Base-by-base conservation (phyloP, 2,888 invertebrate species). In the Caenorhabditis sp. region DNA sequence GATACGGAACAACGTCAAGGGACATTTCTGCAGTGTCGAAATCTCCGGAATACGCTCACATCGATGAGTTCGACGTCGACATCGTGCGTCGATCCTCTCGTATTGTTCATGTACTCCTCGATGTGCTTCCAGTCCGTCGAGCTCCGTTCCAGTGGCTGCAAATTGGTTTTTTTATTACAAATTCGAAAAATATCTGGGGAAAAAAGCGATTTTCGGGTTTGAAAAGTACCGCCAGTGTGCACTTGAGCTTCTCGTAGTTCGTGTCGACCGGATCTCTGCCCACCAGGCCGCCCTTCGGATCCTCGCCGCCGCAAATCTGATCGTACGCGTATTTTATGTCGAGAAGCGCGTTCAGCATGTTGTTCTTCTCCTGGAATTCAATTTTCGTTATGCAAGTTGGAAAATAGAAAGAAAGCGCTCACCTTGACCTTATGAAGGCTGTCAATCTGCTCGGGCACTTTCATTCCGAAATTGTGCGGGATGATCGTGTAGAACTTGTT, bases 291-390 rank as follows among this genome's bases (percentile, higher is more conserved):
- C 13, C 4, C 3, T 30, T n/a, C 17, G 39, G 11, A 20, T 15
- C 30, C 9, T 43, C n/a, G 13, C 35, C 43, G 20, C 59, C 37
- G 41, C 30, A 41, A 86, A 98, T 91, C 87, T 99, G 90, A 86
- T 92, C 95, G 90, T 95, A 98, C 0, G 98, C 97, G 56, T 96
- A 93, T 91, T 99, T 96, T 83, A 99, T 94, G 90, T 99, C 98
- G 86, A 96, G 91, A 65, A 99, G 90, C 79, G 93, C 94, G 86
- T 97, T 95, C 78, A 99, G 90, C 95, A 98, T 96, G 81, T 94
- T 93, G 13, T 92, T 90, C 90, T 94, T 93, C 79, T 90, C 89
- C 92, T 93, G 88, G 22, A 88, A 82, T n/a, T n/a, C 32, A 9
- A 32, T 48, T 15, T 6, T 22, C 1, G 1, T 32, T 9, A 9